Conservation (phyloP, 2,888 invertebrate species). For the Luperina testacea region DNA sequence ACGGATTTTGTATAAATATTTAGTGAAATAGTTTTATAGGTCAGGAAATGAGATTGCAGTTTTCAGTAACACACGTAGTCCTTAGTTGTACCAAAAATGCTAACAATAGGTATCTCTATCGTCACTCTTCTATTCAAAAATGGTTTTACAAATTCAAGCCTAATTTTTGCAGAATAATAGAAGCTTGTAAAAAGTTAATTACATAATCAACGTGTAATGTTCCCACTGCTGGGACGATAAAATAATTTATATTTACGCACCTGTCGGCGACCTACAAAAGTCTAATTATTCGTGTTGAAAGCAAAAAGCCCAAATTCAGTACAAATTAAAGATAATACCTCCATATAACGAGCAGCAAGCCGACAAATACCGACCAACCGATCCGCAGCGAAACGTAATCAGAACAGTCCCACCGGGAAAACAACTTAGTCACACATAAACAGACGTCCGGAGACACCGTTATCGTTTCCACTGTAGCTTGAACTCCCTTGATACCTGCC, state of each 20-base stretch:
- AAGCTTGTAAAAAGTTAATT: background rate
- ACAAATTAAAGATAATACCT: constrained; percentile 15
- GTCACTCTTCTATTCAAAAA: background rate
- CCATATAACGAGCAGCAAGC: constrained; percentile 14
- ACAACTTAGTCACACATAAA: constrained; percentile 72
- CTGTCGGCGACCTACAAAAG: no score
- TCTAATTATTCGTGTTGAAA: background rate
- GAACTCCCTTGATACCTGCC: constrained; percentile 45
- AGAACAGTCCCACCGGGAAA: constrained; percentile 67
- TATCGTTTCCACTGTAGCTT: constrained; percentile 51
- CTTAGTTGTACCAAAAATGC: no score
- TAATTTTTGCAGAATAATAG: background rate
- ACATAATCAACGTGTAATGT: no score
- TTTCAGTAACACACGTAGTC: no score
- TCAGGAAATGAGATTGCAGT: no score
- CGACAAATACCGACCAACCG: constrained; percentile 51
- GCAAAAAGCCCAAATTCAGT: background rate
- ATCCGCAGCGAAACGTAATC: constrained; percentile 65
- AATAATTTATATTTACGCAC: no score
- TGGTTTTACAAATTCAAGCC: background rate
- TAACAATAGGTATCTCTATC: background rate
- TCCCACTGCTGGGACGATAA: no score
- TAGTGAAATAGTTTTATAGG: background rate
- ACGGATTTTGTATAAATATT: background rate
- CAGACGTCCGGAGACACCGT: constrained; percentile 65